These are phyloP conservation scores for Halcyon chelicuti DNA, from an alignment of 2,797 vertebrate species.

Conservation along the genomic window DNA sequence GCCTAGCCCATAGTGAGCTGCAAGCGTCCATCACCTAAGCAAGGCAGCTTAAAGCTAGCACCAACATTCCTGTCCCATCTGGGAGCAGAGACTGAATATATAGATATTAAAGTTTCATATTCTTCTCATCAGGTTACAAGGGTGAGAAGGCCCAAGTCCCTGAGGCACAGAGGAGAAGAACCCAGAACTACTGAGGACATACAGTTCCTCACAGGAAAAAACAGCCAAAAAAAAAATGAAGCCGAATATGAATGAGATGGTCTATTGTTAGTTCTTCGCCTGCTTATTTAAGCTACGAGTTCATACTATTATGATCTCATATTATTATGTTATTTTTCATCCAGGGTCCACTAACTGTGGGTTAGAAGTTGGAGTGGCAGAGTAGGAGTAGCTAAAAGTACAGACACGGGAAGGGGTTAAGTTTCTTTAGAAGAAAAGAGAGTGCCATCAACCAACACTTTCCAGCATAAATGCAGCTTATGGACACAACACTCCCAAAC, in stretches of 20 bases:
- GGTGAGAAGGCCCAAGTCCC: background rate
- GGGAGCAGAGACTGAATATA: background rate
- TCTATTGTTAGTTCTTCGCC: background rate
- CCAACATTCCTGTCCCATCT: background rate
- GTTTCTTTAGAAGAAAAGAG: background rate
- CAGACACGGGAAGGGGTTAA: accelerated
- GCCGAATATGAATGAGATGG: background rate
- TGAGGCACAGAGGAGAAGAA: background rate
- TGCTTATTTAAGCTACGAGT: background rate
- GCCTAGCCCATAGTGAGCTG: background rate
- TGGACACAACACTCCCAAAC: background rate
- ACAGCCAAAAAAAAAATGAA: background rate
- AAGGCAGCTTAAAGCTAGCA: background rate
- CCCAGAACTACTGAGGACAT: background rate
- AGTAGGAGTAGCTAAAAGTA: background rate
- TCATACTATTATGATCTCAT: too few relatives aligned
- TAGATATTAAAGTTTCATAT: background rate
- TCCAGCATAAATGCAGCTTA: background rate
- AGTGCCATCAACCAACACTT: background rate
- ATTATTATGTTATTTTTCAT: background rate
- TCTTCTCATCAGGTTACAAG: background rate
- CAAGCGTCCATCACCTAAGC: accelerated
- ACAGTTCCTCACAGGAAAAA: background rate
- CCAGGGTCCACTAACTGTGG: background rate
- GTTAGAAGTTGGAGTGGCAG: background rate